Conservation (phyloP, 2,113 vertebrate genomes). For the Erythrocercus mccallii region DNA sequence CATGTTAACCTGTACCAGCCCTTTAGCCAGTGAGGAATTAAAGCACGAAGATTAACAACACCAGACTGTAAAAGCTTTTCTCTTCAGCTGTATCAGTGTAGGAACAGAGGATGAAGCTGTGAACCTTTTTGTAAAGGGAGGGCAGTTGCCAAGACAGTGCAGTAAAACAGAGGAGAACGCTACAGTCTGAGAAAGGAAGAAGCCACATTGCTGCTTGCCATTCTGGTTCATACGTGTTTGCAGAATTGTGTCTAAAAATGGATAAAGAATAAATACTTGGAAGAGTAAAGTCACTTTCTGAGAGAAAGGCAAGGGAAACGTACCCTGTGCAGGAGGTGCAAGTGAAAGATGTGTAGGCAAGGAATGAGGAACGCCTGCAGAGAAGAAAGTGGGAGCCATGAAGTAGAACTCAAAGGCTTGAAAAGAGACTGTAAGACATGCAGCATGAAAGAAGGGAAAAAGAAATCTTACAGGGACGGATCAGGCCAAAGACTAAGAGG, state of each 20-base stretch:
- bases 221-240: neutral
- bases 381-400: neutral
- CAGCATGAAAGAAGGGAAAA: neutral
- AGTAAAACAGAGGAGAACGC: neutral
- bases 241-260: neutral
- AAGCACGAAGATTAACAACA: neutral
- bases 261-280: neutral
- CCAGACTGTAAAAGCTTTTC: neutral
- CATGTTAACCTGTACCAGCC: neutral
- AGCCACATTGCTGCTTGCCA: neutral
- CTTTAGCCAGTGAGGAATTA: neutral
- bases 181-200: neutral
- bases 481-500: neutral
- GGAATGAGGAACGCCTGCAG: neutral
- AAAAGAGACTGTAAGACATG: neutral
- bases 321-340: neutral
- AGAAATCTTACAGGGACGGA: neutral
- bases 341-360: neutral
- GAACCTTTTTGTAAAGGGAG: neutral
- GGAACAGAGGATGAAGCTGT: neutral
- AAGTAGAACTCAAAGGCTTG: neutral
- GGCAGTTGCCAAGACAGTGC: neutral
- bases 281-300: neutral
- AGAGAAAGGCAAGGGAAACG: neutral
- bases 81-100: neutral